Base-by-base conservation (phyloP, 2,113 vertebrate genomes). In the Oryzias melastigma region DNA sequence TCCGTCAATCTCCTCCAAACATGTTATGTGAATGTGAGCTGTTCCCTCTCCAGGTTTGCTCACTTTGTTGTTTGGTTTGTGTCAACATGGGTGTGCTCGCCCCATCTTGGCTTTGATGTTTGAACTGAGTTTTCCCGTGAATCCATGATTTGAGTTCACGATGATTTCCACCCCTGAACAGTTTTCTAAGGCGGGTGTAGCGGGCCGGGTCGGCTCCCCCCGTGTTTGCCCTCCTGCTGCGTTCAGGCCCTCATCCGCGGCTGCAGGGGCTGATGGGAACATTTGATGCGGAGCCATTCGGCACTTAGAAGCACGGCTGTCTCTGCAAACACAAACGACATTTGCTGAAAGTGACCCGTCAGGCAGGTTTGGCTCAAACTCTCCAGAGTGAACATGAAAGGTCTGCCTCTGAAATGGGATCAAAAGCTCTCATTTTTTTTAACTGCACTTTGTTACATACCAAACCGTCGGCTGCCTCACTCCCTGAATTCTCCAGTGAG, bases 341-440 rank as follows among this genome's bases (percentile, higher is more conserved):
- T 77, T 85, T 68, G 14, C 65, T 68, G 19, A 57, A 77, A 68
- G 52, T 72, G 80, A 77, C 53, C 75, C 78, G 82, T 81, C 82
- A 64, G 67, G 55, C 55, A 59, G 52, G 48, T 77, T 77, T 60
- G 61, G 54, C 65, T 86, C 69, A 82, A 75, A 47, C 58, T 80
- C 42, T 85, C 72, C 83, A 83, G 87, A 75, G 73, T 74, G 42
- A 65, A 68, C 68, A 80, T 84, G 62, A 89, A 87, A 87, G 73
- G n/a, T 68, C 71, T 22, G 35, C 51, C 42, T 16, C 18, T 62
- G 82, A 83, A 82, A 81, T 72, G 24, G 19, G 68, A 82, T 82
- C 76, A 80, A 79, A 80, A 80, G 78, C 71, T 68, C 65, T 87
- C 57, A 73, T 85, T 87, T 80, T 80, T 82, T 84, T 68, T 66